Base-by-base conservation (phyloP, 2,888 invertebrate species). In the Ischnura elegans region DNA sequence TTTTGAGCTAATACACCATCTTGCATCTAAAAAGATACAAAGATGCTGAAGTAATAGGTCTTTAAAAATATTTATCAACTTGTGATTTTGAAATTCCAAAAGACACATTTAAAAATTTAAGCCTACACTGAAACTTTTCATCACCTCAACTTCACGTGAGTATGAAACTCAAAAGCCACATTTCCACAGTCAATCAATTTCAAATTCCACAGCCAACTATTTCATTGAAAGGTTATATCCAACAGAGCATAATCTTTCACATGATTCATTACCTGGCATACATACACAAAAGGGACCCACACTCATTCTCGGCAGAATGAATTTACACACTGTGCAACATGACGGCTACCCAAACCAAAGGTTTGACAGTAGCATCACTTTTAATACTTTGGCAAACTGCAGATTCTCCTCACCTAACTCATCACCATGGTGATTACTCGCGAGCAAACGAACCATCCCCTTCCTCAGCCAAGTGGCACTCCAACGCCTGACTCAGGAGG, bases 171-270 rank as follows among this genome's bases (percentile, higher is more conserved):
- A 66, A 66, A 43, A 61, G 8, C 66, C 66, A n/a, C n/a, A n/a
- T 90, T n/a, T 66, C 76, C n/a, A 36, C 36, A 36, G 55, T 90
- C 66, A 61, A 90, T 51, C 25, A 61, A 43, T 90, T 90, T 66
- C 42, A 61, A 90, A 61, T 90, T 61, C 90, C 90, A 90, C 90
- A 90, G 90, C 90, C 90, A 90, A 90, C 90, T 66, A 61, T 90
- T 90, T 55, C 61, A 90, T 13, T 61, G 90, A 90, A 90, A 90
- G 55, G n/a, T 55, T 43, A 43, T 25, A 66, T 36, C 42, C 87
- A 47, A 55, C 45, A 21, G 29, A 36, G 36, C 13, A 76, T 36
- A 25, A 61, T 45, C 25, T n/a, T 90, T 90, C 90, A 42, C 43
- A 61, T 90, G 42, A 90, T 87, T 55, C 43, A n/a, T 66, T 42